Base-by-base conservation (phyloP, 2,888 invertebrate species). In the Tinea pellionella region DNA sequence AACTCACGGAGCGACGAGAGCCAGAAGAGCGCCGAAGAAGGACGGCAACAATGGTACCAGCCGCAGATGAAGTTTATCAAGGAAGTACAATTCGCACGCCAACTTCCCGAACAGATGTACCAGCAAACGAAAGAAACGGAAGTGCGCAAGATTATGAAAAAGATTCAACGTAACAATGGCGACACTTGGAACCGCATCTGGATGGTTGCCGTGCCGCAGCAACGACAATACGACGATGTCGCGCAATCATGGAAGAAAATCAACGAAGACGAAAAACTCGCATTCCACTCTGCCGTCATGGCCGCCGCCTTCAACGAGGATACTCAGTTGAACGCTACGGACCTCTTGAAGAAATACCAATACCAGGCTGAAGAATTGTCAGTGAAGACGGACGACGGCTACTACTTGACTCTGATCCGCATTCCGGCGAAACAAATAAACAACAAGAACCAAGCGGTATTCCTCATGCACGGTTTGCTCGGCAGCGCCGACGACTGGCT, bases 401-500 rank as follows among this genome's bases (percentile, higher is more conserved):
- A 87, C 71, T 63, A 67, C 47, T 75, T 87, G n/a, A 83, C 78
- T 6, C 61, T 87, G 62, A 77, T 85, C 75, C 80, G 78, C 61
- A 82, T 88, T 61, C 73, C 72, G n/a, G 68, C 78, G n/a, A 75
- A 72, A 64, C 66, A 69, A 55, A 67, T 1, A 1, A 18, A 53
- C 16, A n/a, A n/a, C 24, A 69, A 70, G 51, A 73, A 69, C 60
- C 87, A 86, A 6, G 86, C 84, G 1, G 88, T 89, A 0, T 79
- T 91, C 62, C 65, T 92, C 42, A 83, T 90, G 78, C 91, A 91
- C 70, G 92, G 94, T 4, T 73, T 94, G 2, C 72, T 92, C n/a
- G 90, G 90, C 53, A 90, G 90, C 64, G 89, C 93, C 0, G 89
- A 91, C 29, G 90, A 91, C 71, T 95, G 91, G 90, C 79, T 94